Conservation (phyloP, 2,888 invertebrate genomes). For the Scelioninae gen. 1 region DNA sequence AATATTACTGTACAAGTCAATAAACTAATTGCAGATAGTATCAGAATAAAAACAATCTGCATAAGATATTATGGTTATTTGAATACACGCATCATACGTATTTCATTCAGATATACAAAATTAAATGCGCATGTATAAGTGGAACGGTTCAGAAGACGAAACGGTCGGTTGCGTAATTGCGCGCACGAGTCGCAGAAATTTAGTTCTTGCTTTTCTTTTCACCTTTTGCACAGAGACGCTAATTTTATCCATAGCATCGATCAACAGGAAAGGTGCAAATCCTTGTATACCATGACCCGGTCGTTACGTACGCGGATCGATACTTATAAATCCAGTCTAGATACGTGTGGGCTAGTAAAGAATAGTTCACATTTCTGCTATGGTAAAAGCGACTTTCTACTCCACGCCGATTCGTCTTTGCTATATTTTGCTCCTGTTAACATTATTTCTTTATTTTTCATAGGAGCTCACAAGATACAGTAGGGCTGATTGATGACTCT, state of each 20-base stretch:
- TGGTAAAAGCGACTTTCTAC: slow-evolving; percentile 67
- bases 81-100: not conserved
- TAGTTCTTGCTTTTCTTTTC: slow-evolving; percentile 68
- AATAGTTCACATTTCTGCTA: slow-evolving; percentile 67
- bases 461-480: not conserved
- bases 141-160: slow-evolving; percentile 46
- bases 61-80: not conserved
- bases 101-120: slow-evolving; percentile 20
- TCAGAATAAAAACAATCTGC: no score
- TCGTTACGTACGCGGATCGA: slow-evolving; percentile 69
- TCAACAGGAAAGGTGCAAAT: slow-evolving; percentile 71
- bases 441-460: slow-evolving; percentile 53
- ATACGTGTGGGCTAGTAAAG: slow-evolving; percentile 69
- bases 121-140: slow-evolving; percentile 47
- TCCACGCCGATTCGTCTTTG: slow-evolving; percentile 65
- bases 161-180: slow-evolving; percentile 54
- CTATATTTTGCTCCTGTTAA: slow-evolving; percentile 62
- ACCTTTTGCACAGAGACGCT: slow-evolving; percentile 68
- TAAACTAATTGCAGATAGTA: no score
- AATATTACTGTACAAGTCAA: no score
- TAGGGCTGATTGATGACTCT: slow-evolving; percentile 1
- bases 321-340: slow-evolving; percentile 70
- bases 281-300: slow-evolving; percentile 70
- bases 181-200: slow-evolving; percentile 64
- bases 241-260: slow-evolving; percentile 70